phyloP scores from a whole-genome alignment of 2,797 vertebrate species.

The Sitta carolinensis region DNA sequence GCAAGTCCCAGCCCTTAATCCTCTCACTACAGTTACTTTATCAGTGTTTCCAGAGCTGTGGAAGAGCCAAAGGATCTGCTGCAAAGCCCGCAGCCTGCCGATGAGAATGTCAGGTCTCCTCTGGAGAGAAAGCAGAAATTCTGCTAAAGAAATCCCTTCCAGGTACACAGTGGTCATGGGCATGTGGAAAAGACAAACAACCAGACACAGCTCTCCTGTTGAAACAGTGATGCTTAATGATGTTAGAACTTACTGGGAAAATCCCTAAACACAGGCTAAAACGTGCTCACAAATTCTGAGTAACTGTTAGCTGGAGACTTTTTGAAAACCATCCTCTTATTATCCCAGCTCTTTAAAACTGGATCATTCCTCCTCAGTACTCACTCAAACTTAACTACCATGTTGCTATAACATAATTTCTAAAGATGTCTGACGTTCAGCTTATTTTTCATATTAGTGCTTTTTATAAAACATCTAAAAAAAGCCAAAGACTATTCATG shows the following conservation, averaged over 20 bases:
- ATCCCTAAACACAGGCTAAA: neutral
- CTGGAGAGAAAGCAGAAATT: neutral
- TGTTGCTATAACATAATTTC: slow-evolving; percentile 50
- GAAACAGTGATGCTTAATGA: neutral
- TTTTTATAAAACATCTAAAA: slow-evolving; percentile 30
- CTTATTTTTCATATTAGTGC: neutral
- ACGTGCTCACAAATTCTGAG: neutral
- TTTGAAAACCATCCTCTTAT: neutral
- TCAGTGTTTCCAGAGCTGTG: neutral
- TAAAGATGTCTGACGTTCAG: slow-evolving; percentile 38
- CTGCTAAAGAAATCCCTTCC: neutral
- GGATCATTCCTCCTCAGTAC: slow-evolving; percentile 13
- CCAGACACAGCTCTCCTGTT: neutral
- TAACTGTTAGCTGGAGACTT: neutral
- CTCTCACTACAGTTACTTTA: neutral
- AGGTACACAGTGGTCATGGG: neutral
- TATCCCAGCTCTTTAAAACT: neutral
- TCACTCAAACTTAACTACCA: slow-evolving; percentile 1
- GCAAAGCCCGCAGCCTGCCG: neutral
- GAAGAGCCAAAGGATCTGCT: neutral
- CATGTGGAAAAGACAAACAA: neutral
- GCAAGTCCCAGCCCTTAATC: neutral
- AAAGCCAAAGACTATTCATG: neutral
- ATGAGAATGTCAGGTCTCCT: neutral
- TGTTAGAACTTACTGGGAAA: neutral